A percentile compares a stretch with the other conserved stretches of the same genome.
phyloP scores from a whole-genome alignment of 2,888 invertebrate genomes.

The Lasioglossum oenotherae region DNA sequence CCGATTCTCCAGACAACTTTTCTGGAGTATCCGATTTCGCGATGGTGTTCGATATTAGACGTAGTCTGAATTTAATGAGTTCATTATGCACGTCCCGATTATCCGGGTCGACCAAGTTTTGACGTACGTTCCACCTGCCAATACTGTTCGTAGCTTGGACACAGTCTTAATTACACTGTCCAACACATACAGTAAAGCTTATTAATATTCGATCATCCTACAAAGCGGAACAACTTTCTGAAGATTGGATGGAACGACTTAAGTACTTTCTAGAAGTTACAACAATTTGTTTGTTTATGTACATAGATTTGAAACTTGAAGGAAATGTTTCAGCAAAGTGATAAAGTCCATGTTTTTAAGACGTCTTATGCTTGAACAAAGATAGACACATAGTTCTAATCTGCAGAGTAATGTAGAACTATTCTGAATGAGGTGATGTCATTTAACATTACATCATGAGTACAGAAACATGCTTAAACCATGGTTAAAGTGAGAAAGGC shows the following conservation, averaged over 20 bases:
- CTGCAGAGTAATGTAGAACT: not conserved
- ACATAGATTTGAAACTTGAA: too few species aligned
- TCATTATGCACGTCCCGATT: constrained; percentile 36
- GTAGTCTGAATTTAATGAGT: constrained; percentile 19
- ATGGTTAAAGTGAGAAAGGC: not conserved
- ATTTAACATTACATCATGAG: not conserved
- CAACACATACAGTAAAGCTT: not conserved
- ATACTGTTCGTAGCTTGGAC: not conserved
- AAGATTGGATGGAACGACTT: not conserved
- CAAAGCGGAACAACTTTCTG: not conserved
- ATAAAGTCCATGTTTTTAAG: not conserved
- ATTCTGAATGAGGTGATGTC: not conserved
- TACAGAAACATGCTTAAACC: not conserved
- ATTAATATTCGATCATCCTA: not conserved
- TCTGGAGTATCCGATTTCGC: constrained; percentile 27
- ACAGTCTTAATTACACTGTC: not conserved
- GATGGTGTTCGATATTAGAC: constrained; percentile 29
- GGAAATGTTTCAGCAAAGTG: too few species aligned
- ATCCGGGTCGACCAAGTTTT: constrained; percentile 31
- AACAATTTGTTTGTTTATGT: not conserved
- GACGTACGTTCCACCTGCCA: not conserved
- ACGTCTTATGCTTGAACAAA: not conserved
- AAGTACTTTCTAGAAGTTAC: not conserved
- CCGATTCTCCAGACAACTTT: constrained; percentile 14
- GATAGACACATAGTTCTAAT: not conserved